Percentiles rank a stretch among this genome's conserved stretches.
Conservation (phyloP, 2,888 invertebrate species). For the Chydorus sphaericus region DNA sequence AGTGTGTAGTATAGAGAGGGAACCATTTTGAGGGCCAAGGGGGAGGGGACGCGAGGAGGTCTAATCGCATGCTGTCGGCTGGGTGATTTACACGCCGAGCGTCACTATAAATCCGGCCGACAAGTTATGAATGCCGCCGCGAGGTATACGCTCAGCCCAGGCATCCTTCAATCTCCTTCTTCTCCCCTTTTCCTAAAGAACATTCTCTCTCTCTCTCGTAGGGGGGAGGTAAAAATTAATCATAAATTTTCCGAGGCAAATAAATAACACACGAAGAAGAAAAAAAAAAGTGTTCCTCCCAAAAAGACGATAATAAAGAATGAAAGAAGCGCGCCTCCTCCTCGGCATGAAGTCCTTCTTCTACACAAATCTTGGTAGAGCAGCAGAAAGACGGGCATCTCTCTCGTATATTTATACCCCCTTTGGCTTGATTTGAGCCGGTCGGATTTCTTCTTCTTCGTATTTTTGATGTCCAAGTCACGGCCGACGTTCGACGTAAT, state of each 20-base stretch:
- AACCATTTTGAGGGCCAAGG: neutral
- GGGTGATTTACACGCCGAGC: constrained; percentile 15
- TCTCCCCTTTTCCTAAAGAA: too few relatives aligned
- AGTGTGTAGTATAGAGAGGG: neutral
- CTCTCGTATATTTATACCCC: neutral
- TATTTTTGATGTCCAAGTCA: constrained; percentile 1
- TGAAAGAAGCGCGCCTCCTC: neutral
- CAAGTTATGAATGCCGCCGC: constrained; percentile 13
- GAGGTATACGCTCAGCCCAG: constrained; percentile 1
- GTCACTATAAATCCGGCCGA: constrained; percentile 15
- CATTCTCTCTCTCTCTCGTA: constrained; percentile 2
- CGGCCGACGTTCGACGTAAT: constrained; percentile 3
- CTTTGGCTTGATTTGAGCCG: constrained; percentile 8
- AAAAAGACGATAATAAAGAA: neutral
- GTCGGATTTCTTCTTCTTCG: neutral
- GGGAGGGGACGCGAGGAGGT: constrained; percentile 1
- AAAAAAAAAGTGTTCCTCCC: constrained; percentile 4
- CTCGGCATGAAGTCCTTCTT: constrained; percentile 2
- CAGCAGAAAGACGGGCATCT: constrained; percentile 1
- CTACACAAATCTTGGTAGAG: constrained; percentile 5
- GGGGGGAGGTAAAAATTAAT: constrained; percentile 2
- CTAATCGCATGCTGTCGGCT: constrained; percentile 16
- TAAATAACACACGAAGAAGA: neutral
- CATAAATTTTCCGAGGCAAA: constrained; percentile 8
- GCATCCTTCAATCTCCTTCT: constrained; percentile 13